Evolutionary conservation across 2,113 vertebrate genomes (phyloP), one percentile per base, ranked within the genome.

Genomic region (Entelurus aequoreus): DNA sequence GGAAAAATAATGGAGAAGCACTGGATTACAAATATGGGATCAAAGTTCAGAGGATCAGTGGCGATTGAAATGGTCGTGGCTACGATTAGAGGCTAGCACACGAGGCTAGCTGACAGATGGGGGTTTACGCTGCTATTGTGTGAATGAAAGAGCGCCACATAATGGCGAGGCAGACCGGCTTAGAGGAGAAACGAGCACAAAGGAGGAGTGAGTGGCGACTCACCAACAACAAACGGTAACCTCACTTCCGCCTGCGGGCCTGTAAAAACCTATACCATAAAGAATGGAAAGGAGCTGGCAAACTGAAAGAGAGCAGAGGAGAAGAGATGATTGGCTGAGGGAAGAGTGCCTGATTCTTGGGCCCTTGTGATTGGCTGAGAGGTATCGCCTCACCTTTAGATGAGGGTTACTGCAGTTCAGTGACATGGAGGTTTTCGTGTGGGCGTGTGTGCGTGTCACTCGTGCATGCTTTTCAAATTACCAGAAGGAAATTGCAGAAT

Each of bases 371-470:
- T 90, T 88, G 88, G 88, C 68, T 75, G 71, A 75, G 74, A 73
- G 79, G 71, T 70, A 83, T 88, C 85, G 88, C 65, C 84, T 90
- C 78, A 88, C 88, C 86, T 90, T 28, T 90, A 74, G 77, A 69
- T 74, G 56, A 76, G 81, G 86, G 87, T 88, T 88, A 90, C 82
- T 87, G 35, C 38, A 79, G 88, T 88, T 90, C 86, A 85, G 2
- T 85, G 85, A 85, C 85, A 79, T 16, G 54, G 71, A 69, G 64
- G 52, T 69, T 75, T 75, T 40, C 10, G 40, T 50, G 36, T 64
- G 52, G 2, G 38, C 11, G 46, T 36, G 48, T 54, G 52, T 48
- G 15, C 65, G 47, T 56, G 68, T 54, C 61, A 64, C 56, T 61
- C 69, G 42, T 44, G 63, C 60, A 66, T 49, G 38, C 16, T 57